Evolutionary conservation across 2,888 invertebrate species (phyloP).

Genomic region (Parascotia fuliginaria): DNA sequence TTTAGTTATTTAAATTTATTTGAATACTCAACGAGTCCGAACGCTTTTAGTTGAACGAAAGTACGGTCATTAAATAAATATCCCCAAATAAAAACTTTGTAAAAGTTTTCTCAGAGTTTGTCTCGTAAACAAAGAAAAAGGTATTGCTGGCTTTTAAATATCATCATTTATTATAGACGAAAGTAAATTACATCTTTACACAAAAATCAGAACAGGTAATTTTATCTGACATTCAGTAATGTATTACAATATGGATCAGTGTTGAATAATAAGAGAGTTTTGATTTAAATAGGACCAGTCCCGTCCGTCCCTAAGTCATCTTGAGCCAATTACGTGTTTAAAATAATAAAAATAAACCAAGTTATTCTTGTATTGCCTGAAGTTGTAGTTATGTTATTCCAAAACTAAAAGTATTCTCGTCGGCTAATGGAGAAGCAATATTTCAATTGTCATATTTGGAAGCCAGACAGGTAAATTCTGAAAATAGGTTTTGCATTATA

Average conservation of each 20-base stretch:
- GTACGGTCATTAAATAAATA: conserved; percentile 65
- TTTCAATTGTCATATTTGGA: conserved; percentile 62
- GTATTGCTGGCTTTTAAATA: conserved; percentile 40
- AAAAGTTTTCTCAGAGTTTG: conserved; percentile 50
- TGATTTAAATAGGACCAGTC: conserved; percentile 8
- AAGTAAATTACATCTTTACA: conserved; percentile 21
- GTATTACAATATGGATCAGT: not conserved
- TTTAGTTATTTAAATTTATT: conserved; percentile 29
- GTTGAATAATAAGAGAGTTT: not conserved
- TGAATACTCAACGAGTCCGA: conserved; percentile 21
- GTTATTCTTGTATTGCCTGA: conserved; percentile 21
- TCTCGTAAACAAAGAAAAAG: conserved; percentile 50
- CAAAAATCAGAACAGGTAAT: conserved; percentile 10
- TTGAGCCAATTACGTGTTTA: conserved; percentile 2
- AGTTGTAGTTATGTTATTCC: conserved; percentile 27
- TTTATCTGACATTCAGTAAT: conserved; percentile 7
- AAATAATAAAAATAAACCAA: conserved; percentile 27
- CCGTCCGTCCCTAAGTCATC: too few species aligned
- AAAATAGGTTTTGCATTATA: conserved; percentile 73
- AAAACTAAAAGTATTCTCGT: conserved; percentile 48
- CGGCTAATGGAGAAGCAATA: conserved; percentile 53
- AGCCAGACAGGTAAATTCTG: conserved; percentile 55
- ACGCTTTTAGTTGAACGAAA: conserved; percentile 27
- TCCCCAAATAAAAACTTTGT: conserved; percentile 50
- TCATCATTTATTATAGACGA: conserved; percentile 43